Percentiles rank a stretch among this genome's conserved stretches.
phyloP scores from a whole-genome alignment of 2,888 invertebrate species.

The Gandaritis pyraliata region DNA sequence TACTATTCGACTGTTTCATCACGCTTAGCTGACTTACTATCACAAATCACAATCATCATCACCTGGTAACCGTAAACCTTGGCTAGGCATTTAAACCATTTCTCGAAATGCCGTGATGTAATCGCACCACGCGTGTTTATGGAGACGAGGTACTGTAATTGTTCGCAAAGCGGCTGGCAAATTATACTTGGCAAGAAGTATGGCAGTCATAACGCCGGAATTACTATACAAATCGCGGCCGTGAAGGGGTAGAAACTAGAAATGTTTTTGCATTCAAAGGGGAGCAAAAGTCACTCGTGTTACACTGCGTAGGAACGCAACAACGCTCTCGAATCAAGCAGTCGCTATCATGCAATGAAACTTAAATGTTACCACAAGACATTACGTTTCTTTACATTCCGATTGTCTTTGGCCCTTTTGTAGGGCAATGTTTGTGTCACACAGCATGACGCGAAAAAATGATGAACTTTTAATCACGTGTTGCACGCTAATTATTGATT shows the following conservation, averaged over 20 bases:
- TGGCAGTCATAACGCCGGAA: slow-evolving; percentile 59
- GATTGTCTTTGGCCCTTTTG: too few species aligned
- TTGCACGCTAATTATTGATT: too few species aligned
- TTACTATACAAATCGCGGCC: slow-evolving; percentile 75
- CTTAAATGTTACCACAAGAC: too few species aligned
- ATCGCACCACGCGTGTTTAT: slow-evolving; percentile 47
- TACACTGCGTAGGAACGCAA: too few species aligned
- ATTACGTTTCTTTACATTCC: too few species aligned
- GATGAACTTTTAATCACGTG: too few species aligned
- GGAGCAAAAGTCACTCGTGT: neutral
- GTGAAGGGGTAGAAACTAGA: slow-evolving; percentile 36
- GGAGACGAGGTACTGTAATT: slow-evolving; percentile 64
- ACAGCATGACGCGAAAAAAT: too few species aligned
- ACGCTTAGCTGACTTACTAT: neutral
- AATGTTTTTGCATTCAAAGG: slow-evolving; percentile 1
- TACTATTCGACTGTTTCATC: neutral
- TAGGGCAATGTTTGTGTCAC: too few species aligned
- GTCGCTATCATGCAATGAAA: too few species aligned
- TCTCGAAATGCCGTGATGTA: slow-evolving; percentile 22
- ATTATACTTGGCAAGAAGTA: slow-evolving; percentile 76
- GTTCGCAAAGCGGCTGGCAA: slow-evolving; percentile 70
- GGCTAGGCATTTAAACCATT: slow-evolving; percentile 7
- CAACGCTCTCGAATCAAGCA: too few species aligned
- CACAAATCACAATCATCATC: neutral
- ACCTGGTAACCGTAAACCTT: slow-evolving; percentile 6